Evolutionary conservation across 2,888 invertebrate species (phyloP).

Genomic region (Cotesia congregata): DNA sequence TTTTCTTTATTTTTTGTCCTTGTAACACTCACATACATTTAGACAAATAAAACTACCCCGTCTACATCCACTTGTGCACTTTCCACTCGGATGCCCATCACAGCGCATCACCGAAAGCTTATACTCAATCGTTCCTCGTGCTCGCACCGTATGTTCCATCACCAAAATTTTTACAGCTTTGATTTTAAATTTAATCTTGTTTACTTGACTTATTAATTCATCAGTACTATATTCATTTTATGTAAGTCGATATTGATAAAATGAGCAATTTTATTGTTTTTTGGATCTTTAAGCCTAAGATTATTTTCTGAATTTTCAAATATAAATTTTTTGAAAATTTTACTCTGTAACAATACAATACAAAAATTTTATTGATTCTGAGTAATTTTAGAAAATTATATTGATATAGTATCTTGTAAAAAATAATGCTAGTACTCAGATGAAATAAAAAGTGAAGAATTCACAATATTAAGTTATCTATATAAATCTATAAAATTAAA

Average conservation of each 20-base stretch:
- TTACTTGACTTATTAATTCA: not conserved
- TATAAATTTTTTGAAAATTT: not conserved
- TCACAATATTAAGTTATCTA: too few relatives aligned
- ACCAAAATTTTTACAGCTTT: not conserved
- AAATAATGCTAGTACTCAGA: too few relatives aligned
- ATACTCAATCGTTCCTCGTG: not conserved
- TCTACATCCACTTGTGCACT: constrained; percentile 1
- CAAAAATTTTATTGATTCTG: not conserved
- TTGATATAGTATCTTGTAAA: too few relatives aligned
- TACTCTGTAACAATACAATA: not conserved
- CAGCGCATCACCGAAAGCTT: constrained; percentile 12
- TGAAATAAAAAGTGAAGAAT: too few relatives aligned
- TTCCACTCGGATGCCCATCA: constrained; percentile 19
- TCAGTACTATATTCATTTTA: not conserved
- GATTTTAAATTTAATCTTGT: not conserved
- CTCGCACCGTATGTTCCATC: not conserved
- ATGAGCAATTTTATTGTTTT: too few relatives aligned
- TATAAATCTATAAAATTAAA: too few relatives aligned
- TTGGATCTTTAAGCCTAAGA: too few relatives aligned
- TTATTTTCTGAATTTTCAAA: too few relatives aligned
- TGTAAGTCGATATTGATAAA: not conserved
- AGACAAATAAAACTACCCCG: not conserved
- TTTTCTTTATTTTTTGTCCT: constrained; percentile 34
- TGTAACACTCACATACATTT: not conserved
- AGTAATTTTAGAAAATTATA: not conserved